phyloP scores from a whole-genome alignment of 1,140 invertebrate species.

The Eueides isabella region DNA sequence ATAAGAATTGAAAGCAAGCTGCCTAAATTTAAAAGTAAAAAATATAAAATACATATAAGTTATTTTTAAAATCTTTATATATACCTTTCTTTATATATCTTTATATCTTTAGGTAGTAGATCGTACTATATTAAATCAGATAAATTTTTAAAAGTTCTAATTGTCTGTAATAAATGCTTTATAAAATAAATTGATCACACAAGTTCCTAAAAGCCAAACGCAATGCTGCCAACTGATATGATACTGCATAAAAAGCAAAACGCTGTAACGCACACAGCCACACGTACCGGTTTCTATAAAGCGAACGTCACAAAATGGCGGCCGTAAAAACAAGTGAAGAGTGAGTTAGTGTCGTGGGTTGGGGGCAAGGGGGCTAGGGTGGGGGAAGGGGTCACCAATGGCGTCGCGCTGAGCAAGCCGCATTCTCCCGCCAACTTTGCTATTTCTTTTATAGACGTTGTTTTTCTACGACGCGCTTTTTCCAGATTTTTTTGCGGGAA shows the following conservation, averaged over 20 bases:
- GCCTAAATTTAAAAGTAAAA: too few relatives aligned
- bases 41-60: too few relatives aligned
- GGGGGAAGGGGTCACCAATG: slow-evolving; percentile 62
- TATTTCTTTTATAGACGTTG: slow-evolving; percentile 80
- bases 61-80: too few relatives aligned
- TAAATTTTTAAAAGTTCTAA: too few relatives aligned
- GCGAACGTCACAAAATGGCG: slow-evolving; percentile 81
- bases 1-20: too few relatives aligned
- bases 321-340: slow-evolving; percentile 82
- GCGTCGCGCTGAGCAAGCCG: slow-evolving; percentile 66
- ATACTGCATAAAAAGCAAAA: slow-evolving; percentile 44
- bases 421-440: slow-evolving; percentile 73
- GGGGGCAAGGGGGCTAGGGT: slow-evolving; percentile 43
- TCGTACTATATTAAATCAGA: too few relatives aligned
- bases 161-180: too few relatives aligned
- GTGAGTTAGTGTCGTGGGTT: slow-evolving; percentile 74
- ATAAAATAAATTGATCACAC: neutral
- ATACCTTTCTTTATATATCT: too few relatives aligned
- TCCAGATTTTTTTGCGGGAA: slow-evolving; percentile 78
- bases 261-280: slow-evolving; percentile 64
- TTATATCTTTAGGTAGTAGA: too few relatives aligned
- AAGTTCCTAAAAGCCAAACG: slow-evolving; percentile 37
- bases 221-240: slow-evolving; percentile 40
- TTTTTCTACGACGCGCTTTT: slow-evolving; percentile 78
- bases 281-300: slow-evolving; percentile 45